Base-by-base conservation (phyloP, 2,888 invertebrate species). In the Cryptosula pallasiana region DNA sequence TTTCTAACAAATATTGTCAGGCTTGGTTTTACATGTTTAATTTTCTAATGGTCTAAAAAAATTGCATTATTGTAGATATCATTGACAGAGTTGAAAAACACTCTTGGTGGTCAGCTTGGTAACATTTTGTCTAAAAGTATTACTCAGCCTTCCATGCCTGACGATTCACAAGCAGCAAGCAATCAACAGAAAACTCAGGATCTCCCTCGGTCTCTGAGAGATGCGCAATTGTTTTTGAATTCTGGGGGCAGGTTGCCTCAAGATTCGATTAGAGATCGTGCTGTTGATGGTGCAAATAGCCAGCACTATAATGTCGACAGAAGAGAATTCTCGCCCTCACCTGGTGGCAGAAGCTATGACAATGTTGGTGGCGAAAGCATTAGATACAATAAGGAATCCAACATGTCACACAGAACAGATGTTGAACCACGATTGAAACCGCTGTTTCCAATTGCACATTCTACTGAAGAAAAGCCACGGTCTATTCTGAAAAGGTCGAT, bases 401-500 rank as follows among this genome's bases (percentile, higher is more conserved):
- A 45, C 5, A 20, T 5, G 20, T 45, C 5, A 13, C 45, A 13
- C 20, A 5, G 45, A 20, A 5, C 45, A 5, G 45, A 20, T 45
- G 45, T 20, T 13, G 45, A 45, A 13, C 63, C 9, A 29, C 25
- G 32, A 25, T 29, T 27, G 32, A 27, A 27, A n/a, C 63, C 63
- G 13, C 5, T 63, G 2, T 63, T 63, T 32, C 32, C 63, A 27
- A 32, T 32, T 29, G 29, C 63, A 3, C 3, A 5, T 13, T 9
- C 32, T 32, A 25, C 13, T 34, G 63, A 32, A 27, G 63, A 20
- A 9, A 20, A 27, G 5, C 16, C 16, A 25, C 25, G 32, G 63
- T 63, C 63, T 32, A 63, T 63, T 5, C 32, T 63, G 29, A 63
- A 63, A 32, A 63, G 32, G 32, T 63, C 63, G n/a, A 63, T 63